Evolutionary conservation across 2,797 vertebrate species (phyloP).

Genomic region (Sebastes itinus): DNA sequence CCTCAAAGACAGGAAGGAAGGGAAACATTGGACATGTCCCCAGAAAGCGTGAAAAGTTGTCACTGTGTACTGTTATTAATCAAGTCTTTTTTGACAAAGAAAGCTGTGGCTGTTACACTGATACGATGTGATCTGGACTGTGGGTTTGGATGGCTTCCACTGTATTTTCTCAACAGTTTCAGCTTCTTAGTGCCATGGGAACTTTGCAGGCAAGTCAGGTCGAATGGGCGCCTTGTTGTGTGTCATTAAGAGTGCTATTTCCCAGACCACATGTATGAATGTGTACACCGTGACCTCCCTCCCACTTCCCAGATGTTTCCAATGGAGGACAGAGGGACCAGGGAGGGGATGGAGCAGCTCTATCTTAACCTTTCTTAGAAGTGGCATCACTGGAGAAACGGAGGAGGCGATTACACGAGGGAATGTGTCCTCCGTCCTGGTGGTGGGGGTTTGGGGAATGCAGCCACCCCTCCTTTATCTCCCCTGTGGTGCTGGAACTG

Average conservation of each 20-base stretch:
- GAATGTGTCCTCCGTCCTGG: conserved; percentile 55
- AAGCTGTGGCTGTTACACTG: neutral
- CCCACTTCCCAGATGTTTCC: conserved; percentile 78
- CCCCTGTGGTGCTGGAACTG: conserved; percentile 59
- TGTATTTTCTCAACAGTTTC: conserved; percentile 41
- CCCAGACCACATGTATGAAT: conserved; percentile 62
- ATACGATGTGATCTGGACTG: neutral
- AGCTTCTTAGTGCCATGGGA: conserved; percentile 35
- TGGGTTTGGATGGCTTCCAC: neutral
- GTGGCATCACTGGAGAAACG: conserved; percentile 47
- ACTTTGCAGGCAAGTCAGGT: conserved; percentile 40
- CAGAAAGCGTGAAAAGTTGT: neutral
- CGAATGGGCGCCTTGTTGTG: conserved; percentile 41
- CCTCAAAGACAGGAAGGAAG: conserved; percentile 25
- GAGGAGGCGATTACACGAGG: conserved; percentile 47
- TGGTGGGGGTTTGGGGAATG: conserved; percentile 51
- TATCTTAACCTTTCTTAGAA: conserved; percentile 59
- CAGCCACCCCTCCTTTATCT: conserved; percentile 46
- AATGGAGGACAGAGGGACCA: conserved; percentile 60
- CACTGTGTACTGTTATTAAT: neutral
- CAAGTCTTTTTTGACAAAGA: neutral
- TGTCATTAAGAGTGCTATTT: conserved; percentile 59
- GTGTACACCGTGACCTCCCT: conserved; percentile 49
- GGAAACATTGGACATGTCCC: neutral
- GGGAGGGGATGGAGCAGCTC: conserved; percentile 33